Evolutionary conservation across 1,140 invertebrate species (phyloP).

Genomic region (Globodera rostochiensis): DNA sequence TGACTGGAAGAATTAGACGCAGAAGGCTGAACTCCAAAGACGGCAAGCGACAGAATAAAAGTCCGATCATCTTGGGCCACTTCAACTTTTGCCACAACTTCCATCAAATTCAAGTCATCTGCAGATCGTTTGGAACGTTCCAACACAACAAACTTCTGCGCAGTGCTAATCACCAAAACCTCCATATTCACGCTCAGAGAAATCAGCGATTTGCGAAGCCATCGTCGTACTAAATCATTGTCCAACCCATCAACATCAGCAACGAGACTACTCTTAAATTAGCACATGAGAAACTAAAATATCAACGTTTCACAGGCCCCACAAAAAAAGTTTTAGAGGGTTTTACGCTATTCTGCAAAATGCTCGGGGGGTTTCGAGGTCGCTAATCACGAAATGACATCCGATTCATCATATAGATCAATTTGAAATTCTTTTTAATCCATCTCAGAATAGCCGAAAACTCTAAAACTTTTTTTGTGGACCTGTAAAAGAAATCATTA

Average conservation of each 20-base stretch:
- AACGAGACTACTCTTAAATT: neutral
- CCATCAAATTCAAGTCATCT: slow-evolving; percentile 20
- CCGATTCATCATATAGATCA: too few species aligned
- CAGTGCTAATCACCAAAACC: slow-evolving; percentile 25
- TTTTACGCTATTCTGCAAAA: too few species aligned
- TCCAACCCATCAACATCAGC: neutral
- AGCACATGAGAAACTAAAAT: neutral
- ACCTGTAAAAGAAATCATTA: too few species aligned
- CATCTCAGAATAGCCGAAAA: neutral
- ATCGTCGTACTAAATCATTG: neutral
- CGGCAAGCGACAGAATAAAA: slow-evolving; percentile 7
- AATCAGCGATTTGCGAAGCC: slow-evolving; percentile 35
- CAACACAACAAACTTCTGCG: slow-evolving; percentile 36
- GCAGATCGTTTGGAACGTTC: neutral
- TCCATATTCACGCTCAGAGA: slow-evolving; percentile 28
- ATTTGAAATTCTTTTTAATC: neutral
- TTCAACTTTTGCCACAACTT: slow-evolving; percentile 22
- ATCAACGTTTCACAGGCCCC: neutral
- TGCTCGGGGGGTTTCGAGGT: too few species aligned
- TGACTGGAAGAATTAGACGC: slow-evolving; percentile 3
- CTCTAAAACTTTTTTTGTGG: too few species aligned
- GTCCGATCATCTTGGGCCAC: neutral
- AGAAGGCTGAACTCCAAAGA: slow-evolving; percentile 23
- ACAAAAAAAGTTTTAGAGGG: too few species aligned
- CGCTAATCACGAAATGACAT: too few species aligned